Conservation (phyloP, 2,888 invertebrate species). For the Agrochola lychnidis region DNA sequence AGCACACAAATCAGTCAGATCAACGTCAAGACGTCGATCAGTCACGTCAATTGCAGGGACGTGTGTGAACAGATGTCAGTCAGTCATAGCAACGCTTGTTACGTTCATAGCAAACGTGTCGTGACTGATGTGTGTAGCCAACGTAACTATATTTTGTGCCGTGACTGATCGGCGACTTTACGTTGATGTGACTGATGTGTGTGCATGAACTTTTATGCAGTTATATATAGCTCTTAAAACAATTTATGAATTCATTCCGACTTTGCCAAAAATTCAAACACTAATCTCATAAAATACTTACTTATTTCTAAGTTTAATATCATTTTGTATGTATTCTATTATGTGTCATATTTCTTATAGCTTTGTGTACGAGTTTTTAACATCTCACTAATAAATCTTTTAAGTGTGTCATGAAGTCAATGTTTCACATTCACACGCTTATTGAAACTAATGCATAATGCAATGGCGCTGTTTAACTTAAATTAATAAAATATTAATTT, state of each 20-base stretch:
- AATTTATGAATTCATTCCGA: slow-evolving; percentile 38
- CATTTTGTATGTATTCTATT: slow-evolving; percentile 39
- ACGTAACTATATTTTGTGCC: no score
- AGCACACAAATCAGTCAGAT: no score
- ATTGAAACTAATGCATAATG: slow-evolving; percentile 41
- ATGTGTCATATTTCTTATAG: slow-evolving; percentile 28
- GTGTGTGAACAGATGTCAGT: no score
- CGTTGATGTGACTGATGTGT: no score
- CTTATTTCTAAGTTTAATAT: slow-evolving; percentile 17
- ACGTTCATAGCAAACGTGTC: no score
- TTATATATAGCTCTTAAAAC: not conserved
- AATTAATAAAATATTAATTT: slow-evolving; percentile 14
- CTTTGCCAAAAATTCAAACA: slow-evolving; percentile 40
- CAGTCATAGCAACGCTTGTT: no score
- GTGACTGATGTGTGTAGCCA: no score
- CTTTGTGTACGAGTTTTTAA: slow-evolving; percentile 37
- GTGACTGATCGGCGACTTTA: no score
- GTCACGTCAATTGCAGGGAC: no score
- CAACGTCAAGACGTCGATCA: no score
- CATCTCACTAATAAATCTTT: slow-evolving; percentile 29
- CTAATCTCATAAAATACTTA: slow-evolving; percentile 8
- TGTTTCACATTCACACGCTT: slow-evolving; percentile 58
- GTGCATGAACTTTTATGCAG: no score
- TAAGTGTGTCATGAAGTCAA: slow-evolving; percentile 38
- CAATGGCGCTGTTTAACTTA: slow-evolving; percentile 50